Conservation (phyloP, 2,797 vertebrate species). For the Apodemus agrarius region DNA sequence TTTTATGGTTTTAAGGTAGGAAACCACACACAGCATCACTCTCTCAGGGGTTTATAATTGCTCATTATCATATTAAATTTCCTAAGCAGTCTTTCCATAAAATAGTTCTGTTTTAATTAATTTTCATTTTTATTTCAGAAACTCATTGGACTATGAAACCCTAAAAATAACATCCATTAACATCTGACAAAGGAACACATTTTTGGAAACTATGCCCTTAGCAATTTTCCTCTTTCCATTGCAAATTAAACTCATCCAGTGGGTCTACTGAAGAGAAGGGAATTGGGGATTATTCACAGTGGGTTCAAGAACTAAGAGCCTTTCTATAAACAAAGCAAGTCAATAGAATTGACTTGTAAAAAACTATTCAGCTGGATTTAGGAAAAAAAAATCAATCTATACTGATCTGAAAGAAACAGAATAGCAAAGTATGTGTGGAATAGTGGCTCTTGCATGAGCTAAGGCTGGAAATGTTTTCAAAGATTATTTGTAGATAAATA, state of each 20-base stretch:
- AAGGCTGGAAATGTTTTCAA: slow-evolving; percentile 45
- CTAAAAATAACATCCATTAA: slow-evolving; percentile 78
- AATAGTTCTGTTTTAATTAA: slow-evolving; percentile 72
- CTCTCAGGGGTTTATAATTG: slow-evolving; percentile 62
- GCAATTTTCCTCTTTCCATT: slow-evolving; percentile 74
- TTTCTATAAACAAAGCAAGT: slow-evolving; percentile 39
- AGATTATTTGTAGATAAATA: neutral
- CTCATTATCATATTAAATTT: slow-evolving; percentile 74
- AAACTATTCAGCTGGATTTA: neutral
- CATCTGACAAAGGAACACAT: slow-evolving; percentile 73
- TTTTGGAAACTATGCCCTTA: slow-evolving; percentile 79
- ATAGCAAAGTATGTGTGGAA: neutral
- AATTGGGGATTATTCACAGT: slow-evolving; percentile 50
- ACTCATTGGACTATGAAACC: slow-evolving; percentile 66
- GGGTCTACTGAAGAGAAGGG: slow-evolving; percentile 55
- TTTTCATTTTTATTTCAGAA: slow-evolving; percentile 79
- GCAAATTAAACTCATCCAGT: slow-evolving; percentile 70
- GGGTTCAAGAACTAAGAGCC: slow-evolving; percentile 38
- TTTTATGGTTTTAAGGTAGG: slow-evolving; percentile 59
- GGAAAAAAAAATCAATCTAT: neutral
- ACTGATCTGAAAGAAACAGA: neutral
- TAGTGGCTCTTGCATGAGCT: neutral
- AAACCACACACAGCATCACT: slow-evolving; percentile 39
- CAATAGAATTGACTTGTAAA: slow-evolving; percentile 33
- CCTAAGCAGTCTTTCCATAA: slow-evolving; percentile 64